Base-by-base conservation (phyloP, 2,888 invertebrate species). In the Campaea margaritaria region DNA sequence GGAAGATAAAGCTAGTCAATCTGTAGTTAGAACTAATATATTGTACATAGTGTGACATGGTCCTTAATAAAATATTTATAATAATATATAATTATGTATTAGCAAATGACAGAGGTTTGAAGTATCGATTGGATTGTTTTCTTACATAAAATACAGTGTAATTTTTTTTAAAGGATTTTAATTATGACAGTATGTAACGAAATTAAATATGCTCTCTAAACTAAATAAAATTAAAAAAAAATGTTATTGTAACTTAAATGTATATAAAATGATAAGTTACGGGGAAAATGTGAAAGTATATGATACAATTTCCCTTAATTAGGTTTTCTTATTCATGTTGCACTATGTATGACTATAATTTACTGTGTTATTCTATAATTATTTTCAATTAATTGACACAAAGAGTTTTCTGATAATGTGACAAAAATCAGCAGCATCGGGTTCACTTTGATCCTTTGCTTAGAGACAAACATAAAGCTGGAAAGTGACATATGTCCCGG, bases 1-100 rank as follows among this genome's bases (percentile, higher is more conserved):
- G 85, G 90, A 76, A 85, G 85, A 81, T 89, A 85, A 79, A 70
- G 68, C 78, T 84, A 87, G 84, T 83, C 82, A 80, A 78, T 62
- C 38, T 15, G 79, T 89, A 90, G 85, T 78, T 89, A 86, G 85
- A 60, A 86, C 85, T 87, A 86, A 72, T 73, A 52, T 60, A 49
- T 61, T 67, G 47, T 64, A 65, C 72, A 70, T 72, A 68, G 67
- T 74, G 74, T 72, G 72, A 76, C 73, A 78, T 69, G 48, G 9
- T 14, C 14, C 12, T 36, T 12, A 36, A n/a, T 2, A 34, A 36
- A 7, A 9, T 9, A 7, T 31, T 9, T 31, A 7, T 31, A 7
- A 31, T 31, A 5, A 27, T 27, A 5, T 11, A n/a, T 12, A 36
- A 36, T 36, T 36, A 12, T 31, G 10, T 31, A 31, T 31, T 31